A percentile compares a stretch with the other conserved stretches of the same genome.
These are phyloP conservation scores for Prenolepis imparis DNA, from an alignment of 2,888 invertebrate species.

Conservation along the genomic window DNA sequence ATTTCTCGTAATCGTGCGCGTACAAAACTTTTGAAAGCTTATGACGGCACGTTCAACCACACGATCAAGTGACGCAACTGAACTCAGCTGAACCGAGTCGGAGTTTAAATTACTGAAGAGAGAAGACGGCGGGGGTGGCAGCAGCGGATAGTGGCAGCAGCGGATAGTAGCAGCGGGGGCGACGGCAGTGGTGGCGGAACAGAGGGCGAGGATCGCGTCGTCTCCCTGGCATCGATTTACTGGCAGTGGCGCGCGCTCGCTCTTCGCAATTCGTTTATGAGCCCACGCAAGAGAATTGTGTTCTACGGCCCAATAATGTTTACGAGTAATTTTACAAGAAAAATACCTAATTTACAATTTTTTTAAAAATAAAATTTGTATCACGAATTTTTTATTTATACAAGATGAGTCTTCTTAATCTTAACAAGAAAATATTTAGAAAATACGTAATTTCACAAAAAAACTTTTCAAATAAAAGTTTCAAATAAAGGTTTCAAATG, in stretches of 20 bases:
- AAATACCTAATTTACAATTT: neutral
- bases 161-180: neutral
- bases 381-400: no score
- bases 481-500: no score
- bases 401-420: no score
- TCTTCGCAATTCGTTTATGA: slow-evolving; percentile 43
- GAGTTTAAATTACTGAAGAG: slow-evolving; percentile 74
- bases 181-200: slow-evolving; percentile 55
- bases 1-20: neutral
- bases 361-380: neutral
- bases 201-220: slow-evolving; percentile 48
- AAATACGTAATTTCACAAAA: no score
- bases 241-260: slow-evolving; percentile 80
- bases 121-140: slow-evolving; percentile 36
- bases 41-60: slow-evolving; percentile 75
- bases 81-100: slow-evolving; percentile 82
- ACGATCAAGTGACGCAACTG: slow-evolving; percentile 81
- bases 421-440: no score
- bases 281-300: slow-evolving; percentile 11
- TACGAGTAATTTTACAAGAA: slow-evolving; percentile 12
- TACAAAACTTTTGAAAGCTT: slow-evolving; percentile 60
- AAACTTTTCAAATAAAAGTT: no score
- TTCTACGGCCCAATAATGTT: slow-evolving; percentile 21
- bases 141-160: neutral
- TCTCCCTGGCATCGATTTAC: slow-evolving; percentile 82